phyloP scores from a whole-genome alignment of 2,888 invertebrate species.

The Caenorhabditis imperialis region DNA sequence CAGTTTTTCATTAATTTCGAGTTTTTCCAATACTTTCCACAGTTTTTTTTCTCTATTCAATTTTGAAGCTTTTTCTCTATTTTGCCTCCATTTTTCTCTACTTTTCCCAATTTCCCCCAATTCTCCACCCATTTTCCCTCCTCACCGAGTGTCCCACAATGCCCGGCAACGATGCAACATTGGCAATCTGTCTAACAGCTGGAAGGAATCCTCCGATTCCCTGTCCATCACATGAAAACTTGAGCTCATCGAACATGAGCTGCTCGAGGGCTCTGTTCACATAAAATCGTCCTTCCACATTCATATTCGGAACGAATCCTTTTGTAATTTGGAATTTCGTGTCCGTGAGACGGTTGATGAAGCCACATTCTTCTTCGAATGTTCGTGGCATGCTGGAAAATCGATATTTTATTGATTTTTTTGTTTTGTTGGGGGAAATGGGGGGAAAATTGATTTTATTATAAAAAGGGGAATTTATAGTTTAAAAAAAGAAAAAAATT shows the following conservation, averaged over 20 bases:
- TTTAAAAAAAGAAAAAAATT: conserved; percentile 4
- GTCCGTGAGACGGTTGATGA: conserved; percentile 89
- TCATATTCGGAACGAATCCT: conserved; percentile 99
- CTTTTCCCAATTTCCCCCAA: too few species aligned
- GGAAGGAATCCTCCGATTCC: conserved; percentile 93
- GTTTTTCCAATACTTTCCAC: neutral
- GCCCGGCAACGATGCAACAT: conserved; percentile 93
- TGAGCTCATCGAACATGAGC: conserved; percentile 96
- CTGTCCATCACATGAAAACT: conserved; percentile 87
- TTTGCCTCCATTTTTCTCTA: too few species aligned
- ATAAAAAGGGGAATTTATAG: too few species aligned
- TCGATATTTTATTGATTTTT: too few species aligned
- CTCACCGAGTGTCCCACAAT: conserved; percentile 68
- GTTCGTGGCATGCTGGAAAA: conserved; percentile 78
- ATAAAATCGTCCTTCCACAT: conserved; percentile 95
- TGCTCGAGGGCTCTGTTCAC: conserved; percentile 92
- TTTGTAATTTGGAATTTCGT: conserved; percentile 94
- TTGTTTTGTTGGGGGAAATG: neutral
- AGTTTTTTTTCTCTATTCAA: neutral
- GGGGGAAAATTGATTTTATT: too few species aligned
- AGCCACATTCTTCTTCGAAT: conserved; percentile 93
- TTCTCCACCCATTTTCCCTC: too few species aligned
- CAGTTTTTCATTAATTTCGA: neutral
- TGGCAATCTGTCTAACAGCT: conserved; percentile 98
- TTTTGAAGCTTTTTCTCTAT: neutral